These are phyloP conservation scores for Cydia pomonella DNA, from an alignment of 1,140 invertebrate species.

Conservation along the genomic window DNA sequence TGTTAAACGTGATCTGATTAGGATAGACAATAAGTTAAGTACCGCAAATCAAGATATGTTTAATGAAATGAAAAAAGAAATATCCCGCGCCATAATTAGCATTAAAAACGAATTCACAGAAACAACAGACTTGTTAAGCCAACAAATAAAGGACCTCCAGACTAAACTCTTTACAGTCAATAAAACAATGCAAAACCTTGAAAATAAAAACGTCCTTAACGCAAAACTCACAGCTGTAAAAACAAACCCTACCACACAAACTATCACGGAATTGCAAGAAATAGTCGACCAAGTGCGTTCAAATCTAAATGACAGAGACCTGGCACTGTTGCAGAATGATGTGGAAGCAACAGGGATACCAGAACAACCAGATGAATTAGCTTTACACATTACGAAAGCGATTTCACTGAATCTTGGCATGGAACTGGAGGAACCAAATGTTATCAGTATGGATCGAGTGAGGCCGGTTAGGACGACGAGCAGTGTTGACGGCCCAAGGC, in stretches of 20 bases:
- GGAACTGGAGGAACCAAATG: neutral
- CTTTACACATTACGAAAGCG: neutral
- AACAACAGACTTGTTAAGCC: neutral
- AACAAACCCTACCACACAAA: neutral
- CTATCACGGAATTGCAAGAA: neutral
- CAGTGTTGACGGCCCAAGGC: neutral
- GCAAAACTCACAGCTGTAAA: neutral
- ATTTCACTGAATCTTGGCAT: neutral
- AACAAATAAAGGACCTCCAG: neutral
- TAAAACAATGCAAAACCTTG: neutral
- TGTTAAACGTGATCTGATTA: neutral
- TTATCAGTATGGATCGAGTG: neutral
- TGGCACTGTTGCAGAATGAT: constrained; percentile 6
- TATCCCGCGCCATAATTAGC: neutral
- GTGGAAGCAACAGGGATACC: constrained; percentile 19
- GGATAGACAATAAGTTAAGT: neutral
- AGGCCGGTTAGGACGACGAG: neutral
- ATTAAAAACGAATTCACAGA: neutral
- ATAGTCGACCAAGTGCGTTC: neutral
- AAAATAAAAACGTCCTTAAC: neutral
- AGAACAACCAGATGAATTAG: neutral
- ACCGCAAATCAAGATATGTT: neutral
- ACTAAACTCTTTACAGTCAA: neutral
- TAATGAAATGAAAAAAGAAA: neutral
- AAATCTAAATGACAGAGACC: neutral